Conservation (phyloP, 2,888 invertebrate species). For the Apamea anceps region DNA sequence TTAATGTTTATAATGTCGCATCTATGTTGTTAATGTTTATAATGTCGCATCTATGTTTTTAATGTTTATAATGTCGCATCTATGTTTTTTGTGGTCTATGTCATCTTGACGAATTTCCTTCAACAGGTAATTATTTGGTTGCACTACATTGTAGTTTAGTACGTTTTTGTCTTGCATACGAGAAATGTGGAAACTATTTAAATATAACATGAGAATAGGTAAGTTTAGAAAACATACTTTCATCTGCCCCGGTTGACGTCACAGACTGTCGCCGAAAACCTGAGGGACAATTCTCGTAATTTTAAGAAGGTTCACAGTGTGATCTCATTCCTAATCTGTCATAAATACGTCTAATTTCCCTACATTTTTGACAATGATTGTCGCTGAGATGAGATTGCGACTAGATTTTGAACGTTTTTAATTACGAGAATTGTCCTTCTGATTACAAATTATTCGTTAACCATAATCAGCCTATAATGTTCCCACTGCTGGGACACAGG, state of each 20-base stretch:
- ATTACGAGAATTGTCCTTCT: too few species aligned
- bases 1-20: neutral
- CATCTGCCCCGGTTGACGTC: neutral
- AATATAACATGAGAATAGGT: slow-evolving; percentile 33
- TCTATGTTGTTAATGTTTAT: too few species aligned
- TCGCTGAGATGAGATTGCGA: too few species aligned
- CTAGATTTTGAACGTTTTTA: too few species aligned
- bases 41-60: too few species aligned
- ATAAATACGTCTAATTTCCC: too few species aligned
- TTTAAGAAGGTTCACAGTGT: too few species aligned
- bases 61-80: neutral
- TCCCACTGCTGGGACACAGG: too few species aligned
- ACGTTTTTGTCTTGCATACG: neutral
- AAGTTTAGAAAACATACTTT: neutral
- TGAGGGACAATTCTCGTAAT: neutral
- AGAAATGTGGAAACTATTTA: neutral
- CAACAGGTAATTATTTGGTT: slow-evolving; percentile 8
- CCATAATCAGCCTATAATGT: too few species aligned
- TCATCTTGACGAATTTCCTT: slow-evolving; percentile 2
- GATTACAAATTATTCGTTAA: too few species aligned
- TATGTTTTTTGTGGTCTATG: slow-evolving; percentile 30
- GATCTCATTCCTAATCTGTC: too few species aligned
- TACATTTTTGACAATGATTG: too few species aligned
- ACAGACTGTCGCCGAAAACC: neutral
- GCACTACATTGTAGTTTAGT: slow-evolving; percentile 35